Base-by-base conservation (phyloP, 2,113 vertebrate species). In the Vombatus ursinus region DNA sequence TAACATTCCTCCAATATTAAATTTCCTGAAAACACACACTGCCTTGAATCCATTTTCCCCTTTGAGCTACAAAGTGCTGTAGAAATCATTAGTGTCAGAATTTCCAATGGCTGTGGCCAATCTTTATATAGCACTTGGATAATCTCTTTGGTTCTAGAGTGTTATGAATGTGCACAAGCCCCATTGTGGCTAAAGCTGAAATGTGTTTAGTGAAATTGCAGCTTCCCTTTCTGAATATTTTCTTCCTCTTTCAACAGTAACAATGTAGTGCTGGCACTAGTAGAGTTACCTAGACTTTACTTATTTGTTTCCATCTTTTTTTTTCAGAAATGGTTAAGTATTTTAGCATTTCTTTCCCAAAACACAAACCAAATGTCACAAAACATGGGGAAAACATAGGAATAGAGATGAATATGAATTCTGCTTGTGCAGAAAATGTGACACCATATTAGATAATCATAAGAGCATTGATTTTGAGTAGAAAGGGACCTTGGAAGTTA, bases 1-100 rank as follows among this genome's bases (percentile, higher is more conserved):
- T 54, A 48, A 31, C 94, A 1, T 94, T 97, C 95, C 47, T 95
- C 95, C 52, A 92, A 2, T 49, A 11, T 94, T 92, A 47, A 91
- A 47, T 26, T 95, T 95, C 93, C 0, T 68, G 90, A 96, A 92
- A 97, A 47, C 12, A 97, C 96, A 92, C 31, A 25, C 1, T 97
- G 23, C 89, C 95, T 91, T n/a, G 31, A 94, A 54, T 90, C n/a
- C 11, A 57, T 31, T 57, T 77, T n/a, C 94, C 8, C 16, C 37
- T 52, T 90, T 94, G 54, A 92, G 19, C 26, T 97, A 3, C 92
- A 84, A 49, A 12, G 53, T 68, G 91, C 91, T 77, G 44, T 61
- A 50, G 23, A 93, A 92, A 25, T 77, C 47, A 92, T 57, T 44
- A 93, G 23, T 25, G 37, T 26, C 28, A 92, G 91, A 26, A 37